These are phyloP conservation scores for Cydia amplana DNA, from an alignment of 1,140 invertebrate species.

Conservation along the genomic window DNA sequence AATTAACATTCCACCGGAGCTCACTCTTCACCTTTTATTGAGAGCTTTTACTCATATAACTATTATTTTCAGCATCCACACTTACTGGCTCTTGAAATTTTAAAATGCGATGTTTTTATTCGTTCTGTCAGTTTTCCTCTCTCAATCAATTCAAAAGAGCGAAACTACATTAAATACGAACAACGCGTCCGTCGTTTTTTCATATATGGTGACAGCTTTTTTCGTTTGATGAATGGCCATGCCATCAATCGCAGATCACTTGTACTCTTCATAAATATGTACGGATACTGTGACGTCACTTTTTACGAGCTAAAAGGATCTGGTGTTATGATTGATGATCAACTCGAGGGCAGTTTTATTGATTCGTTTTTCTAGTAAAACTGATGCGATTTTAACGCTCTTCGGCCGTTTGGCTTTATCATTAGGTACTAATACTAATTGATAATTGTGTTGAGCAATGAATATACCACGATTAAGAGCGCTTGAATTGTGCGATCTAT, in stretches of 20 bases:
- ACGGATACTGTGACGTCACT: constrained; percentile 65
- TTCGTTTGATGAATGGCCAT: constrained; percentile 61
- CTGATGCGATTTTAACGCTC: constrained; percentile 43
- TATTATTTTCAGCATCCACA: neutral
- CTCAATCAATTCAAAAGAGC: neutral
- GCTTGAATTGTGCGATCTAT: neutral
- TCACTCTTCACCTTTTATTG: neutral
- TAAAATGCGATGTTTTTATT: neutral
- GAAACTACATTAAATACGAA: constrained; percentile 6
- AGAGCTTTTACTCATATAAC: neutral
- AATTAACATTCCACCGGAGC: neutral
- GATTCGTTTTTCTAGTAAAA: constrained; percentile 60
- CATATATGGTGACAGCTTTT: constrained; percentile 43
- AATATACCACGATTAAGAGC: neutral
- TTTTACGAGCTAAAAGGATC: constrained; percentile 66
- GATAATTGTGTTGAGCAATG: neutral
- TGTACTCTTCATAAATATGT: constrained; percentile 73
- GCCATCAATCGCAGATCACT: constrained; percentile 68
- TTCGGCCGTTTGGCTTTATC: neutral
- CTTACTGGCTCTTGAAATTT: neutral
- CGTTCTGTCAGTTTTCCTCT: neutral
- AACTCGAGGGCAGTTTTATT: constrained; percentile 56
- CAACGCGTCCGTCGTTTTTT: neutral
- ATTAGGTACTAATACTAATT: neutral
- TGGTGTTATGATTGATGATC: constrained; percentile 67